Percentiles rank a stretch among this genome's conserved stretches.
Conservation (phyloP, 2,888 invertebrate genomes). For the Cylloceria caligata region DNA sequence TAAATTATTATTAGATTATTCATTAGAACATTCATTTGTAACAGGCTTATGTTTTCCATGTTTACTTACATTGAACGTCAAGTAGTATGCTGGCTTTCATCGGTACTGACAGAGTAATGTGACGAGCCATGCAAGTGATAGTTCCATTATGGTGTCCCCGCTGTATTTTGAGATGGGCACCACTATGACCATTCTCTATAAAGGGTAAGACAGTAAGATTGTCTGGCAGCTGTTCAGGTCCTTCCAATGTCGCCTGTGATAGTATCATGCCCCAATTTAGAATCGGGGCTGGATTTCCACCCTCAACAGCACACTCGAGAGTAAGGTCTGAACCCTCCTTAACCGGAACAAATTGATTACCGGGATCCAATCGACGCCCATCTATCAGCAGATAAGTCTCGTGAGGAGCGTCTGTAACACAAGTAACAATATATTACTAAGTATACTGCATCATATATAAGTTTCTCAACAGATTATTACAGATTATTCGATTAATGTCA, state of each 20-base stretch:
- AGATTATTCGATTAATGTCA: too few relatives aligned
- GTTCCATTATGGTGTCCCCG: slow-evolving; percentile 95
- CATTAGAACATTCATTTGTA: too few relatives aligned
- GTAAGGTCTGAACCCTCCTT: slow-evolving; percentile 93
- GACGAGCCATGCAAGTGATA: slow-evolving; percentile 92
- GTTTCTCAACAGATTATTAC: too few relatives aligned
- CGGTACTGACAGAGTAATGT: slow-evolving; percentile 87
- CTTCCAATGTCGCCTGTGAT: slow-evolving; percentile 83
- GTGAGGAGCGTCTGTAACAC: slow-evolving; percentile 91
- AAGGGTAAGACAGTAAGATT: slow-evolving; percentile 81
- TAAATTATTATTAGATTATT: too few relatives aligned
- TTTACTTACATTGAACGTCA: slow-evolving; percentile 90
- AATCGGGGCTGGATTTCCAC: slow-evolving; percentile 90
- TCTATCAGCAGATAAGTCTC: slow-evolving; percentile 95
- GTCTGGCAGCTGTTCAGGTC: slow-evolving; percentile 82
- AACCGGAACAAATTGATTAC: slow-evolving; percentile 95
- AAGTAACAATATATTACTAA: slow-evolving; percentile 13
- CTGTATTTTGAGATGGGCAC: slow-evolving; percentile 90
- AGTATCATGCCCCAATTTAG: slow-evolving; percentile 88
- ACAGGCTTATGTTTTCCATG: too few relatives aligned
- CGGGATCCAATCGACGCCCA: slow-evolving; percentile 93
- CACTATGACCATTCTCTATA: slow-evolving; percentile 85
- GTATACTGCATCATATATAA: too few relatives aligned
- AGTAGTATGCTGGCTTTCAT: slow-evolving; percentile 87
- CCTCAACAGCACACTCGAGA: slow-evolving; percentile 94